Evolutionary conservation across 2,888 invertebrate species (phyloP).

Genomic region (Drosophila barbarae): DNA sequence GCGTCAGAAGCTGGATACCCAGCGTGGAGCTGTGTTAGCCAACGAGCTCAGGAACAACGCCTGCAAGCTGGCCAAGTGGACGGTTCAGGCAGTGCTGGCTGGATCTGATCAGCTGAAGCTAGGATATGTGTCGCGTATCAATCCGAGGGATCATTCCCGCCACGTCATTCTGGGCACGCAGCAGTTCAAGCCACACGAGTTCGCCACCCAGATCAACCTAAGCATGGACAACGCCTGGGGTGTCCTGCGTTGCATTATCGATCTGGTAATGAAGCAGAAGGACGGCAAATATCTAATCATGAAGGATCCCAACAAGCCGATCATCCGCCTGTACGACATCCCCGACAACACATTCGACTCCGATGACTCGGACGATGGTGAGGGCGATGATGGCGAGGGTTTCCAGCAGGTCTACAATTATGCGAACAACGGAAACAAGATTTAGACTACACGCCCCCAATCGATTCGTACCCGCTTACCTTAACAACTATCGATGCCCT

Average conservation of each 20-base stretch:
- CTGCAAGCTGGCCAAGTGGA: slow-evolving; percentile 99
- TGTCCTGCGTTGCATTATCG: slow-evolving; percentile 97
- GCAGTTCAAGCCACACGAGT: slow-evolving; percentile 98
- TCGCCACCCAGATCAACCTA: slow-evolving; percentile 98
- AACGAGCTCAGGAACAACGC: slow-evolving; percentile 99
- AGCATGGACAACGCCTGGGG: slow-evolving; percentile 99
- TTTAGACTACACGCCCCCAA: slow-evolving; percentile 44
- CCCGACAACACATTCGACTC: slow-evolving; percentile 99
- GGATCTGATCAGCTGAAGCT: slow-evolving; percentile 99
- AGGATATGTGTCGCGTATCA: slow-evolving; percentile 97
- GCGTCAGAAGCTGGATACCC: slow-evolving; percentile 98
- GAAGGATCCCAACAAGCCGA: slow-evolving; percentile 99
- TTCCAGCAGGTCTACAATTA: slow-evolving; percentile 79
- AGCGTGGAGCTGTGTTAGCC: slow-evolving; percentile 98
- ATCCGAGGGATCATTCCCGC: slow-evolving; percentile 95
- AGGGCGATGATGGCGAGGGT: slow-evolving; percentile 73
- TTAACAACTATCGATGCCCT: slow-evolving; percentile 26
- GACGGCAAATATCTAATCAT: slow-evolving; percentile 98
- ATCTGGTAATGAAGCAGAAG: slow-evolving; percentile 97
- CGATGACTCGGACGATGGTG: slow-evolving; percentile 82
- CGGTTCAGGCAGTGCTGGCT: slow-evolving; percentile 95
- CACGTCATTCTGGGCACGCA: slow-evolving; percentile 98
- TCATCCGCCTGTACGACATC: slow-evolving; percentile 98
- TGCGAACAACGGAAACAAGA: slow-evolving; percentile 65
- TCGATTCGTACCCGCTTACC: slow-evolving; percentile 16